Evolutionary conservation across 1,140 invertebrate species (phyloP).

Genomic region (Drosophila repletoides): DNA sequence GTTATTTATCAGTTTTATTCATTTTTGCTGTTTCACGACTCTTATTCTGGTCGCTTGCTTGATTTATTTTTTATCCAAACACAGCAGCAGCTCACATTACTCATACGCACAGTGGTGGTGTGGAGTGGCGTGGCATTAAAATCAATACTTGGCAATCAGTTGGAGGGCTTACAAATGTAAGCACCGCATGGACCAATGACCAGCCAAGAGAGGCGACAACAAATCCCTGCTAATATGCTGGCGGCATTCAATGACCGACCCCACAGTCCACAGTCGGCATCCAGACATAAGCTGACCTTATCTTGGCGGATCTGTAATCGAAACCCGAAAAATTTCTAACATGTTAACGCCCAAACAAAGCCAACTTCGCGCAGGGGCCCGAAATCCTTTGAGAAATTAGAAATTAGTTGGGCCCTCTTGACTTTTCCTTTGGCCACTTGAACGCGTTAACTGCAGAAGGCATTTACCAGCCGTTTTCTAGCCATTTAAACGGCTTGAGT

Average conservation of each 20-base stretch:
- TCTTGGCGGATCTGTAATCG: constrained; percentile 11
- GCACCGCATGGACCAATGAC: constrained; percentile 50
- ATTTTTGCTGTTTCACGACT: constrained; percentile 18
- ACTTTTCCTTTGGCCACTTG: neutral
- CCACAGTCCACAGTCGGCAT: constrained; percentile 12
- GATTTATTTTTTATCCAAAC: constrained; percentile 7
- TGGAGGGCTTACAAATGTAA: constrained; percentile 58
- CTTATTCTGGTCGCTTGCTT: neutral
- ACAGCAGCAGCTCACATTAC: constrained; percentile 25
- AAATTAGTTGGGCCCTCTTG: constrained; percentile 13
- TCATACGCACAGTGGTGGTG: constrained; percentile 20
- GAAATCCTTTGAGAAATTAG: constrained; percentile 77
- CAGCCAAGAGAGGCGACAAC: constrained; percentile 33
- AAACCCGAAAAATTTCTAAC: constrained; percentile 21
- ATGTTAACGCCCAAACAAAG: constrained; percentile 42
- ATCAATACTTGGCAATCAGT: constrained; percentile 68
- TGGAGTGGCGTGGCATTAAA: constrained; percentile 15
- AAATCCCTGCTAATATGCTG: constrained; percentile 61
- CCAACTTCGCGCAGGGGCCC: constrained; percentile 44
- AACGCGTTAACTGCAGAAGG: too few species aligned
- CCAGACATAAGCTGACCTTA: constrained; percentile 23
- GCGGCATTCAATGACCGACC: constrained; percentile 46
- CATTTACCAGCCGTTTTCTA: neutral
- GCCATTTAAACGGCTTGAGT: constrained; percentile 3
- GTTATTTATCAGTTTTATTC: constrained; percentile 50